Evolutionary conservation across 2,797 vertebrate species (phyloP).

Genomic region (Nasua narica): DNA sequence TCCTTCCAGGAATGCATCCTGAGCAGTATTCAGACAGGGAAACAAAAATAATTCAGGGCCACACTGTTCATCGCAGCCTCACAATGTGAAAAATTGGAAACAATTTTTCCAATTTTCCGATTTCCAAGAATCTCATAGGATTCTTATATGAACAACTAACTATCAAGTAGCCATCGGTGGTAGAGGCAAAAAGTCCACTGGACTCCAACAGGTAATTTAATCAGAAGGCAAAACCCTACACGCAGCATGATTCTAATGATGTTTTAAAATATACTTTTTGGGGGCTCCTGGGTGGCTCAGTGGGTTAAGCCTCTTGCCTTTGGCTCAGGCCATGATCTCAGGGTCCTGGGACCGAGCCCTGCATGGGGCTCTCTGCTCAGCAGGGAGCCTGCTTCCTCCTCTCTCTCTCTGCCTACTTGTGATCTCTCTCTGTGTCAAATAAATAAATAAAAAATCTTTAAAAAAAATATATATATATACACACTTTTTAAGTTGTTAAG

Average conservation of each 20-base stretch:
- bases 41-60: neutral
- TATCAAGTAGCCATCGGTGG: accelerated
- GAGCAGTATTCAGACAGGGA: neutral
- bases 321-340: no score
- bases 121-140: neutral
- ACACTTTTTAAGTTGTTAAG: no score
- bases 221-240: neutral
- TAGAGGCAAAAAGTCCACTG: accelerated
- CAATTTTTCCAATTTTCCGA: no score
- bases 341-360: no score
- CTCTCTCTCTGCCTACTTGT: no score
- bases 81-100: neutral
- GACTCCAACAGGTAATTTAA: neutral
- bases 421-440: no score
- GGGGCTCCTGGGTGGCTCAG: no score
- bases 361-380: no score
- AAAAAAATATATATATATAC: no score
- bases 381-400: no score
- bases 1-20: neutral
- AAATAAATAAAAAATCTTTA: neutral
- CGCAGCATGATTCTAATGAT: neutral
- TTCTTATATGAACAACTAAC: neutral
- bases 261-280: neutral
- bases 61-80: neutral
- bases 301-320: no score